A percentile compares a stretch with the other conserved stretches of the same genome.
Evolutionary conservation across 2,113 vertebrate species (phyloP).

Genomic region (Poecile atricapillus): DNA sequence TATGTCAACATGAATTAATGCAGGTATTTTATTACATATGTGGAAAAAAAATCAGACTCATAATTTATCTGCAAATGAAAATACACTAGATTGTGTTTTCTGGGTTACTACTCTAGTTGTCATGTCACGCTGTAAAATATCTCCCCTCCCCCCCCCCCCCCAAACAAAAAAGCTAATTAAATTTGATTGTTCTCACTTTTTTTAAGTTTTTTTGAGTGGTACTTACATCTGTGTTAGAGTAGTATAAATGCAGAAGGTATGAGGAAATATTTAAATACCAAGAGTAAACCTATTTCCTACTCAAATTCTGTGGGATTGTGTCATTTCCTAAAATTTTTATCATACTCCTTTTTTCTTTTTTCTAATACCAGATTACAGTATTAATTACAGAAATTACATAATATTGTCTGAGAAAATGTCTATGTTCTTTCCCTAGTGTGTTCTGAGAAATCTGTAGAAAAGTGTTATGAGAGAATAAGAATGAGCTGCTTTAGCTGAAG

Average conservation of each 20-base stretch:
- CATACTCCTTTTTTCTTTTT: neutral
- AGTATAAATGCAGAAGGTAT: neutral
- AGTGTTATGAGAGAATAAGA: neutral
- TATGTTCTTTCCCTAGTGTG: neutral
- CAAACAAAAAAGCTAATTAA: neutral
- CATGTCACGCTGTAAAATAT: neutral
- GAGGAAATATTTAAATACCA: neutral
- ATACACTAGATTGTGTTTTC: neutral
- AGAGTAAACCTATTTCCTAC: neutral
- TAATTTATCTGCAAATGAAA: neutral
- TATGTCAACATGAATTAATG: neutral
- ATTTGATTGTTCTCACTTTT: neutral
- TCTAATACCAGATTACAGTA: neutral
- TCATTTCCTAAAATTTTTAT: neutral
- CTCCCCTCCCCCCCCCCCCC: neutral
- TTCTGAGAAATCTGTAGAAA: neutral
- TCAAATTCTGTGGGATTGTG: neutral
- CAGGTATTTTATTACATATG: constrained; percentile 2
- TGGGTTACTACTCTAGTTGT: neutral
- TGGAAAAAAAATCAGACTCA: neutral
- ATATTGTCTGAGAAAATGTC: neutral
- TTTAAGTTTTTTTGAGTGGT: neutral
- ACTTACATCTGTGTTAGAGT: neutral
- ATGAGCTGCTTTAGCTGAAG: neutral
- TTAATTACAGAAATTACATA: neutral